These are phyloP conservation scores for Apis cerana DNA, from an alignment of 1,140 invertebrate species.

Conservation along the genomic window DNA sequence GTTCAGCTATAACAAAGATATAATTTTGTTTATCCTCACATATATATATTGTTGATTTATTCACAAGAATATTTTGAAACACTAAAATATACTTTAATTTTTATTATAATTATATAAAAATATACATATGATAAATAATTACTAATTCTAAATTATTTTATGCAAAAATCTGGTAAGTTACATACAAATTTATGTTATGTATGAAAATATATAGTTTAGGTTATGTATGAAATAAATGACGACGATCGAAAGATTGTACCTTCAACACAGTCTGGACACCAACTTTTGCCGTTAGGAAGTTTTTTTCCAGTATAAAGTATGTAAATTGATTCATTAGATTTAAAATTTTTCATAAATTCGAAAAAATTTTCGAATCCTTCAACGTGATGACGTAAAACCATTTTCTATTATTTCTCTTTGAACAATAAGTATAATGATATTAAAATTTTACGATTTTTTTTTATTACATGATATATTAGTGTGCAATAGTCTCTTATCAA, in stretches of 20 bases:
- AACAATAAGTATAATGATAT: background rate
- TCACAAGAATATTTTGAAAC: background rate
- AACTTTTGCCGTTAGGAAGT: slow-evolving; percentile 84
- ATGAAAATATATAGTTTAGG: slow-evolving; percentile 26
- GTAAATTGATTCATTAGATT: slow-evolving; percentile 78
- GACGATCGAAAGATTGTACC: slow-evolving; percentile 76
- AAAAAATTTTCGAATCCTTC: slow-evolving; percentile 83
- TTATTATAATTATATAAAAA: too few relatives aligned
- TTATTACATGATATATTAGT: background rate
- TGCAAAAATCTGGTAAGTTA: background rate
- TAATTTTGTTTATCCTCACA: background rate
- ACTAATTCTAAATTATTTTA: background rate
- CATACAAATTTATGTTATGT: too few relatives aligned
- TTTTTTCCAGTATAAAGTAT: slow-evolving; percentile 87
- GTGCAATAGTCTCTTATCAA: background rate
- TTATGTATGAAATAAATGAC: slow-evolving; percentile 37
- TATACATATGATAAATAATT: background rate
- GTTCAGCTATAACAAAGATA: slow-evolving; percentile 80
- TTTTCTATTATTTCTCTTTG: slow-evolving; percentile 68
- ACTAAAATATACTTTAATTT: background rate
- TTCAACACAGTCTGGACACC: slow-evolving; percentile 89
- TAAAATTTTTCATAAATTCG: slow-evolving; percentile 81
- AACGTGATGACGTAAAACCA: slow-evolving; percentile 82
- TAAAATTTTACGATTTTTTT: background rate
- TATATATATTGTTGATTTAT: background rate